Evolutionary conservation across 2,888 invertebrate species (phyloP), one percentile per base, ranked within the genome.

Genomic region (Hydroisotoma schaefferi): DNA sequence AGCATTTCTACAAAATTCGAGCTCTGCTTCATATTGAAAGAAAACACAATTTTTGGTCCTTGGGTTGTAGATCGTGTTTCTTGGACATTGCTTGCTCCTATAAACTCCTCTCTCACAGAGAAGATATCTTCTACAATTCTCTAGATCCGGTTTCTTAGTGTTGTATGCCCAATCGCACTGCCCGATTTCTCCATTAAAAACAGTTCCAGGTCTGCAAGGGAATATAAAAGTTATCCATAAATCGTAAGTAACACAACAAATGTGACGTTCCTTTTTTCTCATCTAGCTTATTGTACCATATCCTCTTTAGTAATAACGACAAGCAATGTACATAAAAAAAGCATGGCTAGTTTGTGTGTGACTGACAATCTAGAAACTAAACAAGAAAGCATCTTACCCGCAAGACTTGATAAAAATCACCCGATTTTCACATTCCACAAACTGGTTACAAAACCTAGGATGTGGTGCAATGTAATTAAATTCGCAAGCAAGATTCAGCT

Each of bases 81-180:
- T 10, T 22, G 23, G 29, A 47, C 71, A 71, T 5, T 18, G 33
- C 44, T 47, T 43, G 3, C n/a, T 44, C 37, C 25, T 28, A 38
- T 60, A 69, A 8, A 38, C n/a, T 22, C 57, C 59, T 26, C 58
- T 29, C 2, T 27, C 44, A 49, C 69, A 71, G 28, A 64, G 52
- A 27, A 28, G 27, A 43, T 54, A 70, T 40, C 57, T 38, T 4
- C 56, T 54, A 33, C 70, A 70, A 27, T 64, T 60, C 2, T 25
- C 2, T 0, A 55, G 52, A 37, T 65, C 57, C 2, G 59, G 28
- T 28, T 49, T 51, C 8, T 63, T 55, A 1, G 65, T 54, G 28
- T 70, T 71, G 22, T 57, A 37, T 1, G 71, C 59, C 68, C 68
- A 70, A 40, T 70, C 69, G 53, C 71, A 71, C 33, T 65, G 38